phyloP scores from a whole-genome alignment of 2,888 invertebrate species.

The Toxonevra muliebris region DNA sequence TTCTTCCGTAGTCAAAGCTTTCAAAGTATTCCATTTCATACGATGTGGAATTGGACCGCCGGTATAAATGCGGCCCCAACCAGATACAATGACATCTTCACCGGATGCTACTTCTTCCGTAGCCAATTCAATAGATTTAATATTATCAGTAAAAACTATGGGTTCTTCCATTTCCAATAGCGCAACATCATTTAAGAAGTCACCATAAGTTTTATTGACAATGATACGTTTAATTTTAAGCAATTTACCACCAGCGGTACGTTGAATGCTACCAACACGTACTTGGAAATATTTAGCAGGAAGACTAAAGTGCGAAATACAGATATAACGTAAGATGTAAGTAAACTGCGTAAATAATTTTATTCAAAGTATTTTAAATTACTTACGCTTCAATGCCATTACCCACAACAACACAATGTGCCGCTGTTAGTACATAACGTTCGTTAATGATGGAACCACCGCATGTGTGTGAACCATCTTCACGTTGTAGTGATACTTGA shows the following conservation, averaged over 20 bases:
- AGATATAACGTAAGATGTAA: neutral
- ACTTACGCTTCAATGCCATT: conserved; percentile 48
- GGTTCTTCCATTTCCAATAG: conserved; percentile 51
- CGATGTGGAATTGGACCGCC: conserved; percentile 45
- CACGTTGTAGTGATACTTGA: conserved; percentile 57
- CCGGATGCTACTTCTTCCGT: conserved; percentile 44
- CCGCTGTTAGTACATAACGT: conserved; percentile 52
- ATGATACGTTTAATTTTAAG: conserved; percentile 48
- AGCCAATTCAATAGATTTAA: conserved; percentile 50
- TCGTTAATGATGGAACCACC: conserved; percentile 51
- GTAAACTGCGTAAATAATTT: neutral
- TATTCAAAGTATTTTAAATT: neutral
- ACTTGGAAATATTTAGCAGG: conserved; percentile 49
- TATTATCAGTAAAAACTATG: conserved; percentile 44
- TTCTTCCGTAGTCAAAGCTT: conserved; percentile 43
- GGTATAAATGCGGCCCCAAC: conserved; percentile 53
- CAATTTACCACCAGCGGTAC: conserved; percentile 52
- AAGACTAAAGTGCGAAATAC: neutral
- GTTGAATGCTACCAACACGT: conserved; percentile 60
- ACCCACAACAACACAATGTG: conserved; percentile 54
- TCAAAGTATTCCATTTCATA: conserved; percentile 50
- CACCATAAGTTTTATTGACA: conserved; percentile 47
- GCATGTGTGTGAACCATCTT: conserved; percentile 48
- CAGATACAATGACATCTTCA: conserved; percentile 47
- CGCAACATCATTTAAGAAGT: conserved; percentile 53